Evolutionary conservation across 2,113 vertebrate species (phyloP).

Genomic region (Eudyptes chrysolophus): DNA sequence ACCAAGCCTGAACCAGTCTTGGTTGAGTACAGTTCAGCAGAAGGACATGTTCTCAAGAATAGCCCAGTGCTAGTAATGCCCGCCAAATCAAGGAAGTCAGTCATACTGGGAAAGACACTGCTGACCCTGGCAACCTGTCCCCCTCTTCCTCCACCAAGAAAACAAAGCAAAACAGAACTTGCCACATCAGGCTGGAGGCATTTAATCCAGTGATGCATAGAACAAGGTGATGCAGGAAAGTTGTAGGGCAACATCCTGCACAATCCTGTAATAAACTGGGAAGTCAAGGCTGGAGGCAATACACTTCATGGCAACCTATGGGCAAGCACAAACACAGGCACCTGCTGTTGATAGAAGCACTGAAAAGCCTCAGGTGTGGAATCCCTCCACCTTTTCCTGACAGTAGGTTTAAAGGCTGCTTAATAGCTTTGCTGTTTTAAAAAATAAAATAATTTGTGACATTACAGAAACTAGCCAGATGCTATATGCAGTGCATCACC

Average conservation of each 20-base stretch:
- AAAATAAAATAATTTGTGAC: not conserved
- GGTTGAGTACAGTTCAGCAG: not conserved
- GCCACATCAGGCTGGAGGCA: not conserved
- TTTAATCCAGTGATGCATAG: not conserved
- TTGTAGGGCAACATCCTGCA: not conserved
- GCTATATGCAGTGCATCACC: not conserved
- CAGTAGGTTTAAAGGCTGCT: not conserved
- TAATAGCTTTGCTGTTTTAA: not conserved
- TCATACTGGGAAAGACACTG: not conserved
- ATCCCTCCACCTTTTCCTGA: not conserved
- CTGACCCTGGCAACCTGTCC: not conserved
- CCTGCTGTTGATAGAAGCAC: not conserved
- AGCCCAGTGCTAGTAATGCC: not conserved
- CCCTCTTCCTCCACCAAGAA: not conserved
- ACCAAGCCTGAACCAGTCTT: not conserved
- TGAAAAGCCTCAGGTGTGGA: not conserved
- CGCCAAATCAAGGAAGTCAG: not conserved
- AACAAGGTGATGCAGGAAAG: not conserved
- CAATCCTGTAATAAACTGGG: not conserved
- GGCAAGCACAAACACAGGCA: not conserved
- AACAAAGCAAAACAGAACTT: not conserved
- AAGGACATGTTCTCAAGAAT: not conserved
- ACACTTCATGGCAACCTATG: not conserved
- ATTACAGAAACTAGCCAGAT: not conserved
- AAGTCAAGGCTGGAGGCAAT: not conserved